Conservation (phyloP, 2,888 invertebrate species). For the Proisotoma minuta region DNA sequence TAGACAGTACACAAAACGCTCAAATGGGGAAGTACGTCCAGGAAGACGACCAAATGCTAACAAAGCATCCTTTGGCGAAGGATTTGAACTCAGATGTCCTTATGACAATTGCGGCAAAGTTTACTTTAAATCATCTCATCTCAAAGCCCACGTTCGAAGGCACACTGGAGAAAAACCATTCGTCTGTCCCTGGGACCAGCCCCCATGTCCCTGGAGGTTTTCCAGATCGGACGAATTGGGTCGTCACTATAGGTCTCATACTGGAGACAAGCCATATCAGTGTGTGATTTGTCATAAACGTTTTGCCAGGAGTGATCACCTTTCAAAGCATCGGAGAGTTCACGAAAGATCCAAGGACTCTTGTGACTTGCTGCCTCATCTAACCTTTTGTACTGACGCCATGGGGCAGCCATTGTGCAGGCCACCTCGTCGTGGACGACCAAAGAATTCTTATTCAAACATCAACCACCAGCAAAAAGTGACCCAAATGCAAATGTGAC, state of each 20-base stretch:
- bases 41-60: conserved; percentile 22
- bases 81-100: conserved; percentile 60
- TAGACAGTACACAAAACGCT: background rate
- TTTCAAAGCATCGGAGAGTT: conserved; percentile 78
- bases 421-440: conserved; percentile 31
- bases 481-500: background rate
- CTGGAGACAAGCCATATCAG: conserved; percentile 87
- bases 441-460: conserved; percentile 12
- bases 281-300: conserved; percentile 82
- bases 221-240: conserved; percentile 91
- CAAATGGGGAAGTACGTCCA: conserved; percentile 6
- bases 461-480: background rate
- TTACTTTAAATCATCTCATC: conserved; percentile 83
- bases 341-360: conserved; percentile 48
- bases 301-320: conserved; percentile 89
- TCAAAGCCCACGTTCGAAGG: conserved; percentile 79
- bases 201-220: conserved; percentile 91
- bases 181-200: conserved; percentile 59
- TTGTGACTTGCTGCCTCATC: conserved; percentile 9
- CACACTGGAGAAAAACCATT: conserved; percentile 67
- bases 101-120: conserved; percentile 70
- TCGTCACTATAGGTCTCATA: conserved; percentile 81
- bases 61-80: conserved; percentile 4
- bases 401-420: conserved; percentile 2
- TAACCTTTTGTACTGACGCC: background rate